Evolutionary conservation across 2,113 vertebrate species (phyloP).

Genomic region (Erinaceus europaeus): DNA sequence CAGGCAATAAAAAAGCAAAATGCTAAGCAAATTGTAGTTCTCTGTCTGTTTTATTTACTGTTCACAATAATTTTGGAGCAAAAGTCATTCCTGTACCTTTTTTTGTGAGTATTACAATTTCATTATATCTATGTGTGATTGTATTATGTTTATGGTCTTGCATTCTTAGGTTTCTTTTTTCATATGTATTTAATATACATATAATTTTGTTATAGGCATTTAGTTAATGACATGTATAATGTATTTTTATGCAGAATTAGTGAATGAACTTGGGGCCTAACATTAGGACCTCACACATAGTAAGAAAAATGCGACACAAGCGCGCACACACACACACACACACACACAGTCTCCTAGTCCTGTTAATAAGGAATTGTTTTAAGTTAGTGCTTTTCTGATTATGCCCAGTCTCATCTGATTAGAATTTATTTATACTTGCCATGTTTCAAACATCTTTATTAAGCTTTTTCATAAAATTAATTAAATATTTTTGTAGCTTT

Average conservation of each 20-base stretch:
- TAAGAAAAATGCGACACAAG: too few relatives aligned
- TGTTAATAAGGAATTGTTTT: too few relatives aligned
- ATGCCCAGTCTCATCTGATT: too few relatives aligned
- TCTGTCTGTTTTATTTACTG: constrained; percentile 11
- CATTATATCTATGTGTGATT: background rate
- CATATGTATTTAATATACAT: background rate
- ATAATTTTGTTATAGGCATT: background rate
- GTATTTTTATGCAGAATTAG: too few relatives aligned
- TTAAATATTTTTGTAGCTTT: too few relatives aligned
- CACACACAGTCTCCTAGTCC: too few relatives aligned
- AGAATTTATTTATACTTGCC: background rate
- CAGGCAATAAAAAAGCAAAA: constrained; percentile 68
- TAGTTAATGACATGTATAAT: too few relatives aligned
- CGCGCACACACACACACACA: too few relatives aligned
- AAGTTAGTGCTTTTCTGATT: too few relatives aligned
- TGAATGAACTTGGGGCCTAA: too few relatives aligned
- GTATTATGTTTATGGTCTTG: constrained; percentile 19
- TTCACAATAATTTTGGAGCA: constrained; percentile 1
- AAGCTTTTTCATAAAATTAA: background rate
- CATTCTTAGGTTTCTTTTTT: constrained; percentile 29
- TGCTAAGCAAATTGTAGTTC: constrained; percentile 62
- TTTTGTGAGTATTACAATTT: background rate
- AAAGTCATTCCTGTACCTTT: background rate
- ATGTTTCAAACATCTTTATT: constrained; percentile 6
- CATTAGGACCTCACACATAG: too few relatives aligned